Evolutionary conservation across 2,113 vertebrate genomes (phyloP).

Genomic region (Megaceryle torquata): DNA sequence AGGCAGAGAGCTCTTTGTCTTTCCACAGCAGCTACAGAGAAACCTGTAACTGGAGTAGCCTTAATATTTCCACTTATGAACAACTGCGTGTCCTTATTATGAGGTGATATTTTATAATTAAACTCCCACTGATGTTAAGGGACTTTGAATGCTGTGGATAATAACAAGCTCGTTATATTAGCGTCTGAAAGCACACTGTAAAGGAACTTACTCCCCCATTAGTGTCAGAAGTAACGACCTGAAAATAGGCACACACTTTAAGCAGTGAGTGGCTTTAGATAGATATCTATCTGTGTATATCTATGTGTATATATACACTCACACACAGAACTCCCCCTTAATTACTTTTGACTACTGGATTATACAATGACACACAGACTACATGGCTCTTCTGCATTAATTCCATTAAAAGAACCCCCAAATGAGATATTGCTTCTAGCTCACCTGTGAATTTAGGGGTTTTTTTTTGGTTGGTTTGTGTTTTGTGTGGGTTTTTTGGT

Average conservation of each 20-base stretch:
- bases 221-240: not conserved
- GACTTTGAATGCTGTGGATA: not conserved
- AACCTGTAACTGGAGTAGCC: not conserved
- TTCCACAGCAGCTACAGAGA: not conserved
- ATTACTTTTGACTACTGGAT: not conserved
- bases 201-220: constrained; percentile 5
- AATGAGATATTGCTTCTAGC: not conserved
- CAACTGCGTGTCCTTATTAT: not conserved
- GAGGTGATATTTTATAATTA: constrained; percentile 18
- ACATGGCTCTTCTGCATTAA: not conserved
- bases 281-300: rapidly evolving
- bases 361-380: not conserved
- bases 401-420: not conserved
- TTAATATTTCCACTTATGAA: not conserved
- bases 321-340: not conserved
- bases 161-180: not conserved
- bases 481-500: too few species aligned
- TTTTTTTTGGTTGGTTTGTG: too few species aligned
- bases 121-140: not conserved
- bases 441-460: not conserved
- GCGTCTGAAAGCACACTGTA: not conserved
- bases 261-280: not conserved
- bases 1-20: not conserved
- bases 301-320: too few species aligned
- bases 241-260: not conserved